Evolutionary conservation across 2,113 vertebrate genomes (phyloP), one percentile per base, ranked within the genome.

Genomic region (Ornithorhynchus anatinus): DNA sequence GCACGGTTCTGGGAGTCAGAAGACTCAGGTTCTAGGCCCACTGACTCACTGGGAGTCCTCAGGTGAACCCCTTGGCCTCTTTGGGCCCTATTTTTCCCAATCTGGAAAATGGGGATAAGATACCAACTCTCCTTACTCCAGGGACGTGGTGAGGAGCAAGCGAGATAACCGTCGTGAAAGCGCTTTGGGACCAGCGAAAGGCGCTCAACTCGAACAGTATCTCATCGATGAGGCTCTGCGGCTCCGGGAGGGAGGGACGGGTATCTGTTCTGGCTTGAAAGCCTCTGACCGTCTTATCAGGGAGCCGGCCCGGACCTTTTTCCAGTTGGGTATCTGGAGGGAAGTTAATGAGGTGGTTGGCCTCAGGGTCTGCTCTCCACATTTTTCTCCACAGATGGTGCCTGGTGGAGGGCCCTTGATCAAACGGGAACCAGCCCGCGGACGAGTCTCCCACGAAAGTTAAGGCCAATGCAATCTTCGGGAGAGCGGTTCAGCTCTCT

Each of bases 391-490:
- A 33, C 39, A 64, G 25, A n/a, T n/a, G n/a, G 32, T 69, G 33
- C 36, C 42, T 64, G 29, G 29, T 9, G 20, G 54, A 75, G 75
- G 51, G 6, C 5, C 35, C 19, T 45, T 38, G 37, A 67, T 57
- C 33, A 43, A 65, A 45, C 35, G n/a, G 47, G 23, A 59, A 52
- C 31, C 17, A 27, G 48, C 61, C 69, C 78, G 74, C 68, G 70
- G 69, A 61, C 48, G 53, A 59, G 53, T 42, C 10, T 12, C 11
- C 32, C 44, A 11, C 48, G 12, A 64, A 35, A 29, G 4, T 22
- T 51, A 27, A 27, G 23, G 25, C 67, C 20, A 40, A 57, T 62
- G 53, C 54, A 56, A 61, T 78, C 64, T 64, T 51, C 39, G 29
- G 68, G 64, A 64, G 45, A 45, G 38, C 52, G 44, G 33, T 20